Conservation (phyloP, 2,797 vertebrate genomes). For the Liasis olivaceus region DNA sequence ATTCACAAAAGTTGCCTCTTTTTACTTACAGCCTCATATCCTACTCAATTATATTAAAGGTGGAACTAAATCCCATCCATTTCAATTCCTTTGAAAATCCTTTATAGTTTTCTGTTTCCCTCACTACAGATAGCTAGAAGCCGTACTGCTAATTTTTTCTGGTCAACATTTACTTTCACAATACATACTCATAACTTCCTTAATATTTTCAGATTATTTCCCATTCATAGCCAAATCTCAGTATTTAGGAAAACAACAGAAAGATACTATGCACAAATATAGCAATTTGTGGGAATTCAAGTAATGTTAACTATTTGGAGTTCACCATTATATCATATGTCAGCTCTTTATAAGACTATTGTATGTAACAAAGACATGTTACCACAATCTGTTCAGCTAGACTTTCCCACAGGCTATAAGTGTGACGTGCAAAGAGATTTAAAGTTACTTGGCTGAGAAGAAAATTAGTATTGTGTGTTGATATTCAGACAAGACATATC, state of each 20-base stretch:
- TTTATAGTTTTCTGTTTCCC: neutral
- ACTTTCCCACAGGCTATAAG: slow-evolving; percentile 3
- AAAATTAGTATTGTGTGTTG: slow-evolving; percentile 41
- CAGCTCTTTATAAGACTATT: neutral
- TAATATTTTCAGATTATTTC: slow-evolving; percentile 11
- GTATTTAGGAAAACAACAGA: slow-evolving; percentile 13
- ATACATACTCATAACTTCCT: neutral
- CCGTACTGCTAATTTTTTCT: neutral
- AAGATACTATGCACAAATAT: neutral
- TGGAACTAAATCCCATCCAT: neutral
- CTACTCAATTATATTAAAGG: neutral
- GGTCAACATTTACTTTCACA: neutral
- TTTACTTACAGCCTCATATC: neutral
- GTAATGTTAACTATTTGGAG: neutral
- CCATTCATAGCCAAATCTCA: slow-evolving; percentile 6
- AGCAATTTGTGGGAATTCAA: neutral
- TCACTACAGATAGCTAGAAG: neutral
- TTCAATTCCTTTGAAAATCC: slow-evolving; percentile 10
- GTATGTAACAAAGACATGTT: slow-evolving; percentile 14
- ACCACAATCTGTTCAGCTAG: slow-evolving; percentile 21
- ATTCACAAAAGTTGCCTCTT: neutral
- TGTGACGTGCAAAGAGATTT: neutral
- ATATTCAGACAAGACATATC: slow-evolving; percentile 54
- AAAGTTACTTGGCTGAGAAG: slow-evolving; percentile 46
- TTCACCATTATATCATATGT: neutral